Evolutionary conservation across 1,140 invertebrate genomes (phyloP).

Genomic region (Aleiodes sp.): DNA sequence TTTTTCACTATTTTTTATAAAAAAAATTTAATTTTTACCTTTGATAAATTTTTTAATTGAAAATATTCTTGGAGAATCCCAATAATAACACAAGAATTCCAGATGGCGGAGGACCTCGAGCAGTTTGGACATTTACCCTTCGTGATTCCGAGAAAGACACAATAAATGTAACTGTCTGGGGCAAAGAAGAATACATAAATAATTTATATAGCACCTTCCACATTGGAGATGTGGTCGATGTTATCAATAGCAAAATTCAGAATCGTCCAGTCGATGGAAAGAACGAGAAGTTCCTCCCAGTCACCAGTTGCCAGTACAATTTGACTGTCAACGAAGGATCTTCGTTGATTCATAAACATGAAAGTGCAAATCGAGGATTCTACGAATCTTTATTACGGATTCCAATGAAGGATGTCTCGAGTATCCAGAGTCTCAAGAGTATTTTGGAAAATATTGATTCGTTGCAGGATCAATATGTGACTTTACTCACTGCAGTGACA

Average conservation of each 20-base stretch:
- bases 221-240: slow-evolving; percentile 71
- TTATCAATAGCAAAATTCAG: slow-evolving; percentile 69
- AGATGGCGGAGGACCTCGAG: slow-evolving; percentile 60
- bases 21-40: slow-evolving; percentile 10
- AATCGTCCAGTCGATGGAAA: slow-evolving; percentile 65
- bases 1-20: not conserved
- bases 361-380: slow-evolving; percentile 61
- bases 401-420: slow-evolving; percentile 67
- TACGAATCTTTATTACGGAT: slow-evolving; percentile 67
- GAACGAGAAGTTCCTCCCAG: slow-evolving; percentile 70
- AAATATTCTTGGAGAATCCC: not conserved
- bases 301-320: slow-evolving; percentile 70
- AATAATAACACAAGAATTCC: too few species aligned
- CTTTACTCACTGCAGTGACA: slow-evolving; percentile 61
- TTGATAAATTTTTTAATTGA: not conserved
- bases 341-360: slow-evolving; percentile 68
- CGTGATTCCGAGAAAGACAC: slow-evolving; percentile 74
- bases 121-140: slow-evolving; percentile 76
- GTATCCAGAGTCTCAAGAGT: slow-evolving; percentile 46
- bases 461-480: slow-evolving; percentile 57
- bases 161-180: slow-evolving; percentile 77
- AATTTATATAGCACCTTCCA: slow-evolving; percentile 69
- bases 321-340: slow-evolving; percentile 70
- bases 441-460: slow-evolving; percentile 55
- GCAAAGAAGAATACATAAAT: slow-evolving; percentile 68